These are phyloP conservation scores for Lamprotornis superbus DNA, from an alignment of 2,113 vertebrate species.

Conservation along the genomic window DNA sequence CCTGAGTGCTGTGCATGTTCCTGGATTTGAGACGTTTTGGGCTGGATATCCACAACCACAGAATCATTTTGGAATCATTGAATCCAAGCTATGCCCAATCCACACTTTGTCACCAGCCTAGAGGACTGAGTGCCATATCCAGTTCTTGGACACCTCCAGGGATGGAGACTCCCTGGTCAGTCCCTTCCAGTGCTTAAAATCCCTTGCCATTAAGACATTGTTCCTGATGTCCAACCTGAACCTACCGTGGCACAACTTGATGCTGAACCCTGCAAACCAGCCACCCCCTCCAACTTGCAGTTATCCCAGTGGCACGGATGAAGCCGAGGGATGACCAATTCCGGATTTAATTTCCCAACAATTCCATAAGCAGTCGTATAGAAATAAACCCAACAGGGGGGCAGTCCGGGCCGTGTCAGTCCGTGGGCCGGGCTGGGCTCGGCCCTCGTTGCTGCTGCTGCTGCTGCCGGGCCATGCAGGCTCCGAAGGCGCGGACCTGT, in stretches of 20 bases:
- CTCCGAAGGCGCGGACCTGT: slow-evolving; percentile 82
- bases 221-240: neutral
- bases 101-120: no score
- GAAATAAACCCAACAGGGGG: rapidly evolving
- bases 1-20: rapidly evolving
- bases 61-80: rapidly evolving
- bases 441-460: neutral
- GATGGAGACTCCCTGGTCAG: no score
- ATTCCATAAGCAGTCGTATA: rapidly evolving
- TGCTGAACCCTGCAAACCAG: neutral
- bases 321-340: rapidly evolving
- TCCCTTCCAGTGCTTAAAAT: neutral
- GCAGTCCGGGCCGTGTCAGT: neutral
- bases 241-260: rapidly evolving
- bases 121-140: neutral
- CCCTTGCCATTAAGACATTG: neutral
- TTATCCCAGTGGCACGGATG: rapidly evolving
- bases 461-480: slow-evolving; percentile 85
- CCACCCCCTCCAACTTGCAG: rapidly evolving
- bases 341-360: neutral
- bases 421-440: rapidly evolving
- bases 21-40: neutral
- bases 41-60: neutral
- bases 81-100: neutral
- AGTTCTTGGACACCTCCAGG: neutral